Evolutionary conservation across 2,888 invertebrate species (phyloP).

Genomic region (Ophonus ardosiacus): DNA sequence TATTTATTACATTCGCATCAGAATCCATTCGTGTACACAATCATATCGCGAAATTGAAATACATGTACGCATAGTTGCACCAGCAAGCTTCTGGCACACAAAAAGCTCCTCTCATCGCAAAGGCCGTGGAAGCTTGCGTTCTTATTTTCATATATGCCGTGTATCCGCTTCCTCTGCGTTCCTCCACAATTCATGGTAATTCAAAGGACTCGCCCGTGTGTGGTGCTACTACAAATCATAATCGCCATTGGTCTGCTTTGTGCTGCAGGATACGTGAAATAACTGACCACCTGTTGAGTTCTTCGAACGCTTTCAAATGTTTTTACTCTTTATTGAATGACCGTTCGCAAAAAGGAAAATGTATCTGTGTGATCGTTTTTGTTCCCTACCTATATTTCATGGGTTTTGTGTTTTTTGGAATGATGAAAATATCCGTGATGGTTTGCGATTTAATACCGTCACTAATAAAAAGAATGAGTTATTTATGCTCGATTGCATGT

Average conservation of each 20-base stretch:
- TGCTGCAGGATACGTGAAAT: slow-evolving; percentile 58
- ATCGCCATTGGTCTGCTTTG: slow-evolving; percentile 55
- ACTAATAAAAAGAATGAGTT: slow-evolving; percentile 35
- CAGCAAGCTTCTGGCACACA: slow-evolving; percentile 19
- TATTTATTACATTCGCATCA: slow-evolving; percentile 63
- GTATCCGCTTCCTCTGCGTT: slow-evolving; percentile 20
- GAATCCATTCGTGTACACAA: slow-evolving; percentile 60
- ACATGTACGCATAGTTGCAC: slow-evolving; percentile 62
- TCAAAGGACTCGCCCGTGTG: slow-evolving; percentile 49
- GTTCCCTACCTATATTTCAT: slow-evolving; percentile 46
- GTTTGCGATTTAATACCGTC: slow-evolving; percentile 49
- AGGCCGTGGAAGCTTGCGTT: slow-evolving; percentile 37
- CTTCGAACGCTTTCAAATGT: slow-evolving; percentile 58
- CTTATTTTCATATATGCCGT: slow-evolving; percentile 59
- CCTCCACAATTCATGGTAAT: slow-evolving; percentile 40
- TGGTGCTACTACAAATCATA: slow-evolving; percentile 58
- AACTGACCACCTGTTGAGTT: slow-evolving; percentile 66
- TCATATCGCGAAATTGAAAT: slow-evolving; percentile 63
- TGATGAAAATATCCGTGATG: slow-evolving; percentile 47
- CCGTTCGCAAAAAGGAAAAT: slow-evolving; percentile 59
- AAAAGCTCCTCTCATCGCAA: slow-evolving; percentile 38
- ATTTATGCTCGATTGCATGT: slow-evolving; percentile 48
- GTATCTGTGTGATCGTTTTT: slow-evolving; percentile 55
- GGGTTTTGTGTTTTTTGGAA: slow-evolving; percentile 37
- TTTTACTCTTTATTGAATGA: slow-evolving; percentile 62